Conservation (phyloP, 2,888 invertebrate genomes). For the Podabrus alpinus region DNA sequence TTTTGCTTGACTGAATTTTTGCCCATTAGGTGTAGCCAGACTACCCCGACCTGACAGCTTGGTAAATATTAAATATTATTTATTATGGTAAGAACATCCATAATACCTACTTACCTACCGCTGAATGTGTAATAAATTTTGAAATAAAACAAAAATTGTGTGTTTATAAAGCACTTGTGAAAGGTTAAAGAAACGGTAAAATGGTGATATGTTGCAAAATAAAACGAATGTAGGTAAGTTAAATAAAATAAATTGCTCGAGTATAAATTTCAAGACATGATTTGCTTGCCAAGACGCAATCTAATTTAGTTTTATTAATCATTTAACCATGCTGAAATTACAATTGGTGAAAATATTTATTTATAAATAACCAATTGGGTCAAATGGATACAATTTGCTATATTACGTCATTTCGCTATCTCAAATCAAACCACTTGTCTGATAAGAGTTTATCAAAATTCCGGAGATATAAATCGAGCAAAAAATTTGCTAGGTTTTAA, state of each 20-base stretch:
- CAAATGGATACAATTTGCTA: not conserved
- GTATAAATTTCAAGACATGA: not conserved
- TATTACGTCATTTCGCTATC: not conserved
- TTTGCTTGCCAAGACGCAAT: not conserved
- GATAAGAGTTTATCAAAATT: not conserved
- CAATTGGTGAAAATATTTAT: not conserved
- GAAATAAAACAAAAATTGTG: not conserved
- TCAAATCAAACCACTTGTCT: not conserved
- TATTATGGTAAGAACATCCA: not conserved
- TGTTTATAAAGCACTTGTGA: not conserved
- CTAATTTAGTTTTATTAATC: slow-evolving; percentile 2
- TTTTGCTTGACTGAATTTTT: not conserved
- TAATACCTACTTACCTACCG: not conserved
- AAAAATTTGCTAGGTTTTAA: not conserved
- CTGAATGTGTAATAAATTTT: not conserved
- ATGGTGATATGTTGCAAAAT: not conserved
- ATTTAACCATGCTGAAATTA: not conserved
- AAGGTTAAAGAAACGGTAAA: not conserved
- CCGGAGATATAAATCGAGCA: not conserved
- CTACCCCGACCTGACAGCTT: not conserved
- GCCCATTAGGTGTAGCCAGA: not conserved
- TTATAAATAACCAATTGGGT: not conserved
- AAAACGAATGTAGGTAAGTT: slow-evolving; percentile 12
- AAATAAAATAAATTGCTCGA: not conserved
- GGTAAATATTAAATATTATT: not conserved